Evolutionary conservation across 2,888 invertebrate species (phyloP), one percentile per base, ranked within the genome.

Genomic region (Mythimna lalbum): DNA sequence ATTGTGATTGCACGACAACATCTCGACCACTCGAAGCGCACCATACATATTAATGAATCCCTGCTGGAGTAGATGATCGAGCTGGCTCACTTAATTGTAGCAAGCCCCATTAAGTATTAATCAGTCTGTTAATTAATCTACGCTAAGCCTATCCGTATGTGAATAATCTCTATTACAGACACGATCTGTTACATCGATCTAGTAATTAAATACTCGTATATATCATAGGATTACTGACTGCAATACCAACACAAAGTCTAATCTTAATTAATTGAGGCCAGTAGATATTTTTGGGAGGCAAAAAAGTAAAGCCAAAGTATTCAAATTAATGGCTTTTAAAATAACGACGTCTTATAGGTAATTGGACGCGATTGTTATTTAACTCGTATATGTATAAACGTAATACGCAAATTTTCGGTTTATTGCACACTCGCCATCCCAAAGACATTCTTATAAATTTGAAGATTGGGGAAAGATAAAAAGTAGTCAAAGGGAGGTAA

Each of bases 21-120:
- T 75, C 50, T 67, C 73, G 66, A 62, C 66, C 72, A 75, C 65
- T 69, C 64, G 74, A 68, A 66, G 73, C 77, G 65, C 75, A 77
- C 43, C 67, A 79, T 82, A 84, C 83, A 88, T 83, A 80, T 76
- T 81, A 82, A 81, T 81, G 73, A 71, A 63, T 56, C 36, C 43
- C 33, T 27, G 31, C 19, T 63, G 14, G 23, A 63, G 57, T 59
- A 47, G 61, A 31, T 56, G 47, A 63, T 64, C 55, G 23, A 73
- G 39, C 61, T 36, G 55, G 55, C 63, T 70, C 59, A 68, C 62
- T 72, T 75, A 78, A 70, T 78, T 70, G 47, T 59, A 65, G 57
- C 55, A 61, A 68, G 50, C 56, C 19, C 19, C 61, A 74, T 71
- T 81, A 59, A 23, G n/a, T 59, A 64, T 68, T 80, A 70, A 80